phyloP scores from a whole-genome alignment of 2,797 vertebrate species.

The Denticeps clupeoides region DNA sequence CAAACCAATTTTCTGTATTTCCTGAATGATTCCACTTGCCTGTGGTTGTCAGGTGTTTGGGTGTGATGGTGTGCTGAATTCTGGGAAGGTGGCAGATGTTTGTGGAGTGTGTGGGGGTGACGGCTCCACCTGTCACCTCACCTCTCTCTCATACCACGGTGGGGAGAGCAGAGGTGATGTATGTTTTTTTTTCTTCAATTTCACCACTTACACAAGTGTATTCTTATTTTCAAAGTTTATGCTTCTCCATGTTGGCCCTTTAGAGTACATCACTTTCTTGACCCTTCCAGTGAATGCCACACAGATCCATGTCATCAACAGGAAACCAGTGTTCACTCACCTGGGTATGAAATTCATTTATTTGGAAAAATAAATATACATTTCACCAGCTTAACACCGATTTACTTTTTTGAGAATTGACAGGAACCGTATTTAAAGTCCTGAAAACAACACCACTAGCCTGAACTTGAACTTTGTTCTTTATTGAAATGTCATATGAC shows the following conservation, averaged over 20 bases:
- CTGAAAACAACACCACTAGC: no score
- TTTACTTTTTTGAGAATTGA: no score
- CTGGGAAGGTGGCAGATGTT: constrained; percentile 58
- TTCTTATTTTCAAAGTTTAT: no score
- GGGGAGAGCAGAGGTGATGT: constrained; percentile 71
- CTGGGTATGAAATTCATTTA: constrained; percentile 87
- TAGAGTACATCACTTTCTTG: constrained; percentile 84
- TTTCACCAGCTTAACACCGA: no score
- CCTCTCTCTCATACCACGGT: constrained; percentile 60
- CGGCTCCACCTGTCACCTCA: constrained; percentile 62
- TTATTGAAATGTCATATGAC: no score
- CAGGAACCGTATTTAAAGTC: no score
- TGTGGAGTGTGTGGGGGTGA: constrained; percentile 82
- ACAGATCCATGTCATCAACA: constrained; percentile 63
- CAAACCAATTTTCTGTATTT: no score
- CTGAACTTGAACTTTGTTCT: no score
- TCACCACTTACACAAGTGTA: constrained; percentile 26
- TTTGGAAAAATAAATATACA: no score
- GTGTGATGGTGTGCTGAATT: constrained; percentile 78
- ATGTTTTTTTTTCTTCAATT: background rate
- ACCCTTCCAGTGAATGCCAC: constrained; percentile 68
- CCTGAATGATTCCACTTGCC: background rate
- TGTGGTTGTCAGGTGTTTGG: constrained; percentile 66
- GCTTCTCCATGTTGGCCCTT: constrained; percentile 26
- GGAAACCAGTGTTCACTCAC: constrained; percentile 83